A percentile compares a stretch with the other conserved stretches of the same genome.
Evolutionary conservation across 2,113 vertebrate genomes (phyloP).

Genomic region (Paracanthobrama guichenoti): DNA sequence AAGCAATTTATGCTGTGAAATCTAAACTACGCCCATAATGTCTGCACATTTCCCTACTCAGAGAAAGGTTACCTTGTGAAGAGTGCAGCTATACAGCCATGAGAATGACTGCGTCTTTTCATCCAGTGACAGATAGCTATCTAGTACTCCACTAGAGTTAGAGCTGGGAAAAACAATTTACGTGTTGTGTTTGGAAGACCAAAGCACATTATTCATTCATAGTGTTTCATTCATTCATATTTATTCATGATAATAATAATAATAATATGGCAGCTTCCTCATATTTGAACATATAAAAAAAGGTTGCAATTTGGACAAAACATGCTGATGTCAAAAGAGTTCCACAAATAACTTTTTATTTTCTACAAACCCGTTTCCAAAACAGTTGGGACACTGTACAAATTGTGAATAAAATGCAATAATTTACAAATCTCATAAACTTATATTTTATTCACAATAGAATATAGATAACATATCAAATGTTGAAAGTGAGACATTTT

Average conservation of each 20-base stretch:
- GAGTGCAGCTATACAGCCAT: neutral
- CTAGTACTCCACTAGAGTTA: constrained; percentile 39
- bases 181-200: constrained; percentile 54
- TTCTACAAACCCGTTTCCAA: too few species aligned
- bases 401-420: too few species aligned
- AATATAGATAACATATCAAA: too few species aligned
- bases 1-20: neutral
- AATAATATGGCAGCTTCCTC: constrained; percentile 51
- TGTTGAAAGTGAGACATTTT: too few species aligned
- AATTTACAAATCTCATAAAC: too few species aligned
- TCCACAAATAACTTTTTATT: neutral
- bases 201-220: constrained; percentile 52
- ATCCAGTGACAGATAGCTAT: constrained; percentile 52
- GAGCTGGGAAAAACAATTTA: constrained; percentile 50
- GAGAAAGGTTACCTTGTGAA: constrained; percentile 19
- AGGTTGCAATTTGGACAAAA: neutral
- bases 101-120: constrained; percentile 24
- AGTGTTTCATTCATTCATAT: too few species aligned
- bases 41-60: neutral
- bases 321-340: neutral
- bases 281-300: neutral
- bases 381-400: too few species aligned
- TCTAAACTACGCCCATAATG: neutral
- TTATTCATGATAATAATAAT: too few species aligned
- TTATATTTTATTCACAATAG: too few species aligned